A percentile compares a stretch with the other conserved stretches of the same genome.
These are phyloP conservation scores for Acrobasis consociella DNA, from an alignment of 2,888 invertebrate genomes.

Conservation along the genomic window DNA sequence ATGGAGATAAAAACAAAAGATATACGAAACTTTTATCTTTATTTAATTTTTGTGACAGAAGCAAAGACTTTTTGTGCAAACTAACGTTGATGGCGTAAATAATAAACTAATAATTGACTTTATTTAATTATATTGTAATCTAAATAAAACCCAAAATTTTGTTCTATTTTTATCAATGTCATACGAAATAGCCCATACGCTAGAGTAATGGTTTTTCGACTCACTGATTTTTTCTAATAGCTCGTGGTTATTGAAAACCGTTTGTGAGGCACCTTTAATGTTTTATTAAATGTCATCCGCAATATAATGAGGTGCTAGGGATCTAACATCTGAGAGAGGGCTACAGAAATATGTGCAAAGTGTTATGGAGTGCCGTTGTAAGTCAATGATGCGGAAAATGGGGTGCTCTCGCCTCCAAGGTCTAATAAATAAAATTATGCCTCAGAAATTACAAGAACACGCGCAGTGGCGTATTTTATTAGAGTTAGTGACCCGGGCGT, in stretches of 20 bases:
- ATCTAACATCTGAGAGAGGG: slow-evolving; percentile 69
- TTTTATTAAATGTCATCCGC: slow-evolving; percentile 82
- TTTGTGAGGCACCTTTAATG: slow-evolving; percentile 72
- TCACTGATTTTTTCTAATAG: slow-evolving; percentile 28
- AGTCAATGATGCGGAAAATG: slow-evolving; percentile 83
- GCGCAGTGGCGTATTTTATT: slow-evolving; percentile 51
- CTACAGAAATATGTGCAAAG: slow-evolving; percentile 82
- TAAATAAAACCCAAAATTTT: too few species aligned
- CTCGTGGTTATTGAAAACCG: slow-evolving; percentile 69
- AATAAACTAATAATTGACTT: too few species aligned
- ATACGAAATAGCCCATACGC: background rate
- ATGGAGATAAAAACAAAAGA: too few species aligned
- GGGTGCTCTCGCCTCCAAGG: slow-evolving; percentile 75
- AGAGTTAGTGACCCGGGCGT: too few species aligned
- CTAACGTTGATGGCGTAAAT: too few species aligned
- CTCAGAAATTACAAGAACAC: slow-evolving; percentile 82
- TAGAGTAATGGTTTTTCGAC: slow-evolving; percentile 1
- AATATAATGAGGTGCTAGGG: slow-evolving; percentile 81
- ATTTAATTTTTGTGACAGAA: too few species aligned
- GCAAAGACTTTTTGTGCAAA: too few species aligned
- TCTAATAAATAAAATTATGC: slow-evolving; percentile 83
- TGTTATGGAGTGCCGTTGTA: slow-evolving; percentile 82
- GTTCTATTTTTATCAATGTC: too few species aligned
- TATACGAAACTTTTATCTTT: too few species aligned
- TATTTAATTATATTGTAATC: too few species aligned